Evolutionary conservation across 2,888 invertebrate species (phyloP).

Genomic region (Cheilosia variabilis): DNA sequence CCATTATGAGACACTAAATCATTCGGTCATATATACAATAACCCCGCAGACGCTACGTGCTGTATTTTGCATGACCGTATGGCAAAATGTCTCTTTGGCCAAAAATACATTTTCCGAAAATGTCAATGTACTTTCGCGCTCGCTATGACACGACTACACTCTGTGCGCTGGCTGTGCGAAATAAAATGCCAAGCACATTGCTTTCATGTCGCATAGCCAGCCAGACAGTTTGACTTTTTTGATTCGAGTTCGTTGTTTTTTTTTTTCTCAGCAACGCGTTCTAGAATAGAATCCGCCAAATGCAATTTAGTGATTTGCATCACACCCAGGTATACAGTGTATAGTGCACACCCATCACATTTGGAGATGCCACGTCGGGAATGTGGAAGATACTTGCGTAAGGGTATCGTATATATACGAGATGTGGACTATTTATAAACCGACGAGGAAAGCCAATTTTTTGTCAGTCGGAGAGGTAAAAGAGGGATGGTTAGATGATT

Average conservation of each 20-base stretch:
- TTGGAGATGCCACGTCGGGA: slow-evolving; percentile 26
- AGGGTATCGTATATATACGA: slow-evolving; percentile 20
- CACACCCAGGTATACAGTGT: slow-evolving; percentile 49
- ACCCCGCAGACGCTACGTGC: slow-evolving; percentile 29
- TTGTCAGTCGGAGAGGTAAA: slow-evolving; percentile 30
- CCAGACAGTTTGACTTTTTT: slow-evolving; percentile 74
- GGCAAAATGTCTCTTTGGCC: slow-evolving; percentile 50
- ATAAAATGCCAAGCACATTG: slow-evolving; percentile 27
- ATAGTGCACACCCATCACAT: slow-evolving; percentile 34
- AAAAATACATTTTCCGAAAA: slow-evolving; percentile 71
- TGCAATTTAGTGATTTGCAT: slow-evolving; percentile 55
- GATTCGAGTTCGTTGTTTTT: slow-evolving; percentile 3
- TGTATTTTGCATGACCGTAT: slow-evolving; percentile 42
- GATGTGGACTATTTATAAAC: slow-evolving; percentile 41
- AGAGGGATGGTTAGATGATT: slow-evolving; percentile 64
- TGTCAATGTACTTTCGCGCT: slow-evolving; percentile 70
- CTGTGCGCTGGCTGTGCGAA: slow-evolving; percentile 8
- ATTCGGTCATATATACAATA: slow-evolving; percentile 23
- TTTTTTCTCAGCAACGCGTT: slow-evolving; percentile 30
- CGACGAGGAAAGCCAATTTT: slow-evolving; percentile 35
- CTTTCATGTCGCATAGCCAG: slow-evolving; percentile 23
- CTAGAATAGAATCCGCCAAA: slow-evolving; percentile 57
- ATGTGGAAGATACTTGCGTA: slow-evolving; percentile 48
- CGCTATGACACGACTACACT: slow-evolving; percentile 20
- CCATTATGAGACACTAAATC: slow-evolving; percentile 53